Evolutionary conservation across 1,140 invertebrate species (phyloP).

Genomic region (Steinernema feltiae): DNA sequence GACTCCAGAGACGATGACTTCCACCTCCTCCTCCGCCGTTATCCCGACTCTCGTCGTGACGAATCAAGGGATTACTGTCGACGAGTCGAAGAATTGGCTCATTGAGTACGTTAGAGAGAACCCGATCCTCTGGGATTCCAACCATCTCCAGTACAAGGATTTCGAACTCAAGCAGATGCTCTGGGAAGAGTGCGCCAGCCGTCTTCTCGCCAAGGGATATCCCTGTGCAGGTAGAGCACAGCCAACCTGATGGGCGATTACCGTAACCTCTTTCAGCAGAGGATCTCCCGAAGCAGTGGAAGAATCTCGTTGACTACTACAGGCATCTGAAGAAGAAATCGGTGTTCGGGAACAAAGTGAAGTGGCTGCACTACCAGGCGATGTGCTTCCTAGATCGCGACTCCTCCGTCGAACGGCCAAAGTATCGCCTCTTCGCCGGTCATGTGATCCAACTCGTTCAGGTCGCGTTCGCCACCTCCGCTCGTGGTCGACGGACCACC

Average conservation of each 20-base stretch:
- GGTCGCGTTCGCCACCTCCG: not conserved
- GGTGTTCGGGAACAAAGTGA: not conserved
- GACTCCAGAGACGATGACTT: not conserved
- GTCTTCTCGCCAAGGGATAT: not conserved
- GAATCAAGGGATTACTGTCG: not conserved
- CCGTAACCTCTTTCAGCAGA: not conserved
- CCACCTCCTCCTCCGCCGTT: not conserved
- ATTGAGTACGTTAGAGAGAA: not conserved
- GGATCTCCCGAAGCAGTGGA: not conserved
- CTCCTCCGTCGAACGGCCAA: not conserved
- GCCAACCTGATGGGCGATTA: not conserved
- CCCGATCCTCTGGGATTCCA: not conserved
- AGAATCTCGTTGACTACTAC: not conserved
- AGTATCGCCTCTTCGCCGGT: too few relatives aligned
- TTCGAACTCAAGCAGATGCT: not conserved
- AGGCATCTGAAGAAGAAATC: not conserved
- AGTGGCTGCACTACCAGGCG: not conserved
- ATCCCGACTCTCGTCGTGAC: not conserved
- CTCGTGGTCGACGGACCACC: not conserved
- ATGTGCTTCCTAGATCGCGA: not conserved
- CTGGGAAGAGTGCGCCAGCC: not conserved
- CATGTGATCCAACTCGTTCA: too few relatives aligned
- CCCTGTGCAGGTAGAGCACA: not conserved
- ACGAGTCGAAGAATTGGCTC: not conserved
- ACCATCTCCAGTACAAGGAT: not conserved